Evolutionary conservation across 2,797 vertebrate genomes (phyloP).

Genomic region (Valencia hispanica): DNA sequence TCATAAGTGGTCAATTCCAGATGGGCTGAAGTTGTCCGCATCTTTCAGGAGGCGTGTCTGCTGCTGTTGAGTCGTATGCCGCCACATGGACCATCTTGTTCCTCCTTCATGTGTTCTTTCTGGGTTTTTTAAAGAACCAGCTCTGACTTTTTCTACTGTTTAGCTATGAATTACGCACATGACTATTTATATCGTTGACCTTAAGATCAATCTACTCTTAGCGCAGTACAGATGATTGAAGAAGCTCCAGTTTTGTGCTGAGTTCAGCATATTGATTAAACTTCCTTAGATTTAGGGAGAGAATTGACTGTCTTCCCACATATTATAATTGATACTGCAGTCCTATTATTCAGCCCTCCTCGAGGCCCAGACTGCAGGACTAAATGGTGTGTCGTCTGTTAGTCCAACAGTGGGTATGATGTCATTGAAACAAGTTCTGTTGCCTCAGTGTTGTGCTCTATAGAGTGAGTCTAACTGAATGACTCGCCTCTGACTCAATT

Average conservation of each 20-base stretch:
- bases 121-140: background rate
- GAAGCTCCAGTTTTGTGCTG: background rate
- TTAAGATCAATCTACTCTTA: background rate
- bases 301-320: background rate
- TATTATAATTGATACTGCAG: conserved; percentile 20
- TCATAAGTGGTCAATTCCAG: background rate
- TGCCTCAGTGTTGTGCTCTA: conserved; percentile 40
- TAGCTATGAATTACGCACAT: background rate
- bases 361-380: conserved; percentile 8
- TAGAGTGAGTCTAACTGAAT: conserved; percentile 60
- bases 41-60: too few relatives aligned
- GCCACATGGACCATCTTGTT: background rate
- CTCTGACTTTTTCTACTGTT: background rate
- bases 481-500: conserved; percentile 72
- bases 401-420: conserved; percentile 51
- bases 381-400: conserved; percentile 36
- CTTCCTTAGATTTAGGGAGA: background rate
- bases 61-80: background rate
- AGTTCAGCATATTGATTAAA: background rate
- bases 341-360: conserved; percentile 28
- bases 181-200: background rate
- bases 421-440: conserved; percentile 53
- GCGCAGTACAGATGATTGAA: background rate
- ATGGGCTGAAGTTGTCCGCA: too few relatives aligned
- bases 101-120: background rate